Evolutionary conservation across 2,113 vertebrate genomes (phyloP).

Genomic region (Leptobrachium leishanense): DNA sequence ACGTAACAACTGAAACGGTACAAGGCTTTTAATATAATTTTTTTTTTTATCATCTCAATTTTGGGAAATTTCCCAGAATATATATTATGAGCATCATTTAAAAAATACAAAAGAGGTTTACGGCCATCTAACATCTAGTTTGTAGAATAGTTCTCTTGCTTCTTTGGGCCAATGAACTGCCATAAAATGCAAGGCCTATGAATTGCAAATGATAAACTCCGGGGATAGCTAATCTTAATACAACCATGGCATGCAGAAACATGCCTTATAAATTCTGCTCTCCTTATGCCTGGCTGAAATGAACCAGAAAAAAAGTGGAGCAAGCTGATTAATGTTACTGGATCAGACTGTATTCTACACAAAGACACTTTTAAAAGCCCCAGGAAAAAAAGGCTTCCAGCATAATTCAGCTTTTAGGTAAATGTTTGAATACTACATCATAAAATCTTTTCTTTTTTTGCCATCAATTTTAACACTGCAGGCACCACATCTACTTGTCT

Average conservation of each 20-base stretch:
- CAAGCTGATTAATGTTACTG: slow-evolving; percentile 14
- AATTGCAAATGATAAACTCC: slow-evolving; percentile 39
- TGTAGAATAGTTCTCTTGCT: slow-evolving; percentile 26
- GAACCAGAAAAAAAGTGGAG: slow-evolving; percentile 19
- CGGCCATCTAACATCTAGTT: slow-evolving; percentile 12
- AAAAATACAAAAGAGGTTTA: slow-evolving; percentile 37
- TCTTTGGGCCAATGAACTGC: slow-evolving; percentile 15
- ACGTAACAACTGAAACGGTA: slow-evolving; percentile 7
- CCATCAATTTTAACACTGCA: neutral
- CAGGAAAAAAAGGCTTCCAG: neutral
- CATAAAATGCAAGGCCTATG: slow-evolving; percentile 39
- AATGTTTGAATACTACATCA: slow-evolving; percentile 2
- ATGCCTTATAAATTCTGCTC: slow-evolving; percentile 20
- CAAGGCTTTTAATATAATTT: slow-evolving; percentile 14
- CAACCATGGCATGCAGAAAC: slow-evolving; percentile 7
- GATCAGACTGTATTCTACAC: slow-evolving; percentile 8
- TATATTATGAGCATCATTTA: slow-evolving; percentile 35
- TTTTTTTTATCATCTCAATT: slow-evolving; percentile 17
- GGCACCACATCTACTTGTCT: neutral
- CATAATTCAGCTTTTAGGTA: neutral
- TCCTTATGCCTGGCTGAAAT: slow-evolving; percentile 27
- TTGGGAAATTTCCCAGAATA: slow-evolving; percentile 42
- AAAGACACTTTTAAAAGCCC: slow-evolving; percentile 5
- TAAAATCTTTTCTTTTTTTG: neutral
- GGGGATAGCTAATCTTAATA: slow-evolving; percentile 25